Conservation (phyloP, 2,113 vertebrate species). For the Raphicerus campestris region DNA sequence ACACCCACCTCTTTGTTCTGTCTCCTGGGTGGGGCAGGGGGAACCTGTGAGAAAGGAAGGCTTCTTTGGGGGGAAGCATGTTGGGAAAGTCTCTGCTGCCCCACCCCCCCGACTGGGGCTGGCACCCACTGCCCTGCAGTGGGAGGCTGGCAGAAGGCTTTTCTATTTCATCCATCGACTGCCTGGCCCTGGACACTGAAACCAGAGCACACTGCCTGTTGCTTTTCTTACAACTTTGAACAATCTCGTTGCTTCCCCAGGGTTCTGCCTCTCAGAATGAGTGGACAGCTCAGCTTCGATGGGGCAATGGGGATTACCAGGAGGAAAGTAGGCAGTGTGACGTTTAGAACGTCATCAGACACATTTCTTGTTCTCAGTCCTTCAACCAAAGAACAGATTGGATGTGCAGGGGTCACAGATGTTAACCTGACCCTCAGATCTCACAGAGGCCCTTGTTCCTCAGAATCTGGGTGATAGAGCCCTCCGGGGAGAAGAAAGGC, state of each 20-base stretch:
- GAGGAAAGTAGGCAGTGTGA: neutral
- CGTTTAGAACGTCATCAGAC: neutral
- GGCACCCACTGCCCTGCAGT: neutral
- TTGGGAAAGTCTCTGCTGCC: neutral
- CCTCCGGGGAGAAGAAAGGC: neutral
- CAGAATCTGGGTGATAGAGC: neutral
- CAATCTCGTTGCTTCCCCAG: neutral
- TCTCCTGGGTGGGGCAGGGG: neutral
- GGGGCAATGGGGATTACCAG: neutral
- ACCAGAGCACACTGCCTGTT: neutral
- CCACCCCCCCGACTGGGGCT: neutral
- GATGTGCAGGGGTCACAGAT: neutral
- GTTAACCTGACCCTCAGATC: neutral
- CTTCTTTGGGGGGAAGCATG: neutral
- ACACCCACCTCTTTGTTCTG: neutral
- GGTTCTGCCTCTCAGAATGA: neutral
- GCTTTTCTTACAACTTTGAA: neutral
- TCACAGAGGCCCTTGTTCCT: neutral
- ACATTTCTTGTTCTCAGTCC: neutral
- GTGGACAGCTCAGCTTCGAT: neutral
- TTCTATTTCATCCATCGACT: neutral
- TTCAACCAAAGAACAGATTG: neutral
- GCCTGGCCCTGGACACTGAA: neutral
- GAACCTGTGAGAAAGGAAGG: neutral
- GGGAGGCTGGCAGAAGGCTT: neutral